Percentiles rank a stretch among this genome's conserved stretches.
These are phyloP conservation scores for Zosterops pallidus DNA, from an alignment of 2,113 vertebrate genomes.

Conservation along the genomic window DNA sequence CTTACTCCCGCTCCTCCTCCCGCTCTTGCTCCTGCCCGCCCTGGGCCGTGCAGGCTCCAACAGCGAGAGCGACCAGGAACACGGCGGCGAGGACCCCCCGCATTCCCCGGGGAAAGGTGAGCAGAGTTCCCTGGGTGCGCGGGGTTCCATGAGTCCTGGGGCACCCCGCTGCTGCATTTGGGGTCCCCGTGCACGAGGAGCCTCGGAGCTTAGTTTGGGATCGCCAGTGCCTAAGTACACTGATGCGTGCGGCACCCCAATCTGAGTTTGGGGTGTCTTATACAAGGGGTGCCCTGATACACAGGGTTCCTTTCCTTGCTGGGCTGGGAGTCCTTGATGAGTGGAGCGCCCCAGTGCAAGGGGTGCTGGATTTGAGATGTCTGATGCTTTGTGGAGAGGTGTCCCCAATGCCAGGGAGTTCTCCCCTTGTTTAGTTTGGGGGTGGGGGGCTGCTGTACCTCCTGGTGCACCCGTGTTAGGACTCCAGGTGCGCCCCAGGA, in stretches of 20 bases:
- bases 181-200: fast-evolving
- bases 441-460: not conserved
- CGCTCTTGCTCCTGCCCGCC: not conserved
- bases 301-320: not conserved
- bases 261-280: not conserved
- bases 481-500: not conserved
- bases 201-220: not conserved
- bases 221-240: not conserved
- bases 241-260: not conserved
- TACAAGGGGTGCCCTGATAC: not conserved
- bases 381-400: not conserved
- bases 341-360: fast-evolving
- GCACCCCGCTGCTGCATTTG: not conserved
- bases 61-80: not conserved
- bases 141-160: not conserved
- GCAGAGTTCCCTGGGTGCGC: not conserved
- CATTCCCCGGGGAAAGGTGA: conserved; percentile 13
- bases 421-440: not conserved
- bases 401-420: fast-evolving
- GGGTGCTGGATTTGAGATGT: not conserved
- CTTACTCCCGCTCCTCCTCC: not conserved
- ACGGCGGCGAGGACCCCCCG: not conserved
- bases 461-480: not conserved
- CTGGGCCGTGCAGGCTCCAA: not conserved
- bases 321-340: not conserved